Evolutionary conservation across 2,113 vertebrate genomes (phyloP), one percentile per base, ranked within the genome.

Genomic region (Hydrochoerus hydrochaeris): DNA sequence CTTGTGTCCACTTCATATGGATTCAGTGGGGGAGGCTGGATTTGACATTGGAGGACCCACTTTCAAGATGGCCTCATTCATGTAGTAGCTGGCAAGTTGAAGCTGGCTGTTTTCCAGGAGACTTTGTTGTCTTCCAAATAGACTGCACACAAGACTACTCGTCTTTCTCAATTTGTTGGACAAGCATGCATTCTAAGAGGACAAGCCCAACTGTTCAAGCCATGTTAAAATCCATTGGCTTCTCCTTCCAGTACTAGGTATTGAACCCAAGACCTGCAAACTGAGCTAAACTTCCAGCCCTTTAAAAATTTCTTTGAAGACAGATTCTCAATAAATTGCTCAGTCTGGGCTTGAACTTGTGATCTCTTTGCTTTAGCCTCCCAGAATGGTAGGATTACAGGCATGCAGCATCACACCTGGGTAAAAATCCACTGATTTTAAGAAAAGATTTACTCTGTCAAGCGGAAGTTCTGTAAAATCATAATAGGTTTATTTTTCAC

Each of bases 401-500:
- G 1, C 19, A 35, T 80, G 30, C 3, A 54, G 9, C 38, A 35
- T 52, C 30, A 52, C 30, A 28, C 28, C 46, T 52, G 14, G 46
- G 46, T 52, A 80, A 32, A 97, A 84, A 75, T 28, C 16, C 28
- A 67, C 41, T 73, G 26, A 58, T 91, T 91, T 91, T 81, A 92
- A 90, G 71, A 92, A 95, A 92, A 84, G 32, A 60, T 54, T 71
- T 94, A 28, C 3, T 84, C 24, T 84, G 54, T 85, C 62, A 78
- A 88, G 14, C 9, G 24, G 52, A 65, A 78, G 32, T 16, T 94
- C 60, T 84, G 3, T 77, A 16, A 57, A 80, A 63, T 62, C 62
- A 78, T 73, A 93, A 63, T 20, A 92, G n/a, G 17, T 65, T 94
- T 8, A 82, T 85, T 95, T 96, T 78, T 85, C 63, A 96, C 82